Evolutionary conservation across 2,888 invertebrate species (phyloP).

Genomic region (Chymomyza procnemis): DNA sequence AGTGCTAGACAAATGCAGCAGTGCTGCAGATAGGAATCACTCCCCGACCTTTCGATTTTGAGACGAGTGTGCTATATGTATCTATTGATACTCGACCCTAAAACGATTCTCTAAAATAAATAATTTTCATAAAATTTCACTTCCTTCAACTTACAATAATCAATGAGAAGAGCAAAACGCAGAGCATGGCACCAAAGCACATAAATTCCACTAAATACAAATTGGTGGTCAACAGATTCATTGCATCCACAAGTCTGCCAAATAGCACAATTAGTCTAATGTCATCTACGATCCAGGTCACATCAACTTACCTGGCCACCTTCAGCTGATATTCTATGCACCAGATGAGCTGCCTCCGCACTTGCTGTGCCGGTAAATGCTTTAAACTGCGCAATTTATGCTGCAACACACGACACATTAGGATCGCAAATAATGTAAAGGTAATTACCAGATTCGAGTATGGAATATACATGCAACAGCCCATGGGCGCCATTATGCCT

Average conservation of each 20-base stretch:
- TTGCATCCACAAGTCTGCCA: constrained; percentile 39
- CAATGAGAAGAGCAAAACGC: constrained; percentile 70
- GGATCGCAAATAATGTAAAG: constrained; percentile 65
- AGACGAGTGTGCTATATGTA: no score
- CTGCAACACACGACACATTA: constrained; percentile 65
- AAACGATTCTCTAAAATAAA: background rate
- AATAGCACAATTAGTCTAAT: background rate
- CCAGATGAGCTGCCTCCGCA: constrained; percentile 52
- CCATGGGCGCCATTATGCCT: constrained; percentile 67
- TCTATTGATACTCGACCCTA: no score
- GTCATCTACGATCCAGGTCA: background rate
- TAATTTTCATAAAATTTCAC: no score
- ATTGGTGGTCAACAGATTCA: constrained; percentile 55
- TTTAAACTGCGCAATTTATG: constrained; percentile 55
- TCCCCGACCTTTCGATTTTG: no score
- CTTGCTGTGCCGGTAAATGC: constrained; percentile 22
- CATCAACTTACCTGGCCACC: constrained; percentile 55
- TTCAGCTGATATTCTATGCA: constrained; percentile 71
- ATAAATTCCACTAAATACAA: constrained; percentile 61
- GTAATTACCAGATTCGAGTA: constrained; percentile 66
- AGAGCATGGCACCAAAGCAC: constrained; percentile 69
- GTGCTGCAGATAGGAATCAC: no score
- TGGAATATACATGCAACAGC: constrained; percentile 74
- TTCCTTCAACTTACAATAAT: constrained; percentile 63
- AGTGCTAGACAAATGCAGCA: no score